Evolutionary conservation across 2,888 invertebrate genomes (phyloP), one percentile per base, ranked within the genome.

Genomic region (Colletes collaris): DNA sequence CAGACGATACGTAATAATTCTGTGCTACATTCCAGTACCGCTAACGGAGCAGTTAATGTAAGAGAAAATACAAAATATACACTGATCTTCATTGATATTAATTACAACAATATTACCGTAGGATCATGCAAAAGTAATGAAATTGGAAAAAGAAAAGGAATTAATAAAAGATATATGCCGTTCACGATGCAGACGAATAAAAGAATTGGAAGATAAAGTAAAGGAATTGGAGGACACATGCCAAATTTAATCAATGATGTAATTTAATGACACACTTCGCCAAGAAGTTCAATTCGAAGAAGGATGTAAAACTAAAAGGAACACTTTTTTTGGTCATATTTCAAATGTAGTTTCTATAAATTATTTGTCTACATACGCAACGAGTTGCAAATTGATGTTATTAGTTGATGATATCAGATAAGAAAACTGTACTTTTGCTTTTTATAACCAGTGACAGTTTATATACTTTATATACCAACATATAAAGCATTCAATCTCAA

Each of bases 141-240:
- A 94, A 89, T 88, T 95, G 11, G 94, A 94, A 87, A 94, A 93
- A 78, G 93, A 94, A 0, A 94, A 94, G 58, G 91, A 92, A 0
- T 93, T 93, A 60, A 90, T 95, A 52, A 92, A 94, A 19, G 91
- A 90, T 16, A 87, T 94, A 53, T 95, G 94, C 83, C 94, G 93
- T 84, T 93, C 93, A 78, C 93, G 94, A 58, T 93, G 93, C 16
- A 93, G 76, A n/a, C 80, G 73, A 68, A 90, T 91, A 67, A 81
- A 84, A 50, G 85, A 89, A n/a, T 83, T 90, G 1, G 84, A 90
- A 46, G 58, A 83, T 55, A 75, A 58, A 60, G 2, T 90, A 50
- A 75, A 66, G 56, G 84, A 89, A 49, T 73, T 87, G 6, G 86
- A 79, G n/a, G 68, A 40, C 7, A 4, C 40, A 4, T 50, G 52